phyloP scores from a whole-genome alignment of 2,888 invertebrate species.

The Xestia rhomboidea region DNA sequence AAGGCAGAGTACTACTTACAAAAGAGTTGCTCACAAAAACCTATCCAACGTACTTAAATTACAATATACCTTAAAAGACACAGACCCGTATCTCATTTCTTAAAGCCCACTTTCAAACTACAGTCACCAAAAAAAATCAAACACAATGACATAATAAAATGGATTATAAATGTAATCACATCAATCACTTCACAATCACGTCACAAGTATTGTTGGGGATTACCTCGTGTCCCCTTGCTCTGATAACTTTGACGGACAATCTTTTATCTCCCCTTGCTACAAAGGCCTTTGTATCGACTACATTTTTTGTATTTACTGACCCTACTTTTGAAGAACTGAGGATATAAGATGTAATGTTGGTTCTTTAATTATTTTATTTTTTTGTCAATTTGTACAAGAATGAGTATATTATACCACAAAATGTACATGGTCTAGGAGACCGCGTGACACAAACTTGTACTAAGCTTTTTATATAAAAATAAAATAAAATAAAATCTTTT shows the following conservation, averaged over 20 bases:
- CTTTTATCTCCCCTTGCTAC: slow-evolving; percentile 68
- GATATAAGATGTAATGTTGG: slow-evolving; percentile 15
- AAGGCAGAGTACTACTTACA: not conserved
- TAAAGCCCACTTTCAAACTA: not conserved
- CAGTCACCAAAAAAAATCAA: slow-evolving; percentile 35
- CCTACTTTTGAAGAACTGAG: slow-evolving; percentile 53
- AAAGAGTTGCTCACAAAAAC: not conserved
- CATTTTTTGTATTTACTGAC: slow-evolving; percentile 67
- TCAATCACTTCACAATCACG: slow-evolving; percentile 68
- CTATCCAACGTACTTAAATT: not conserved
- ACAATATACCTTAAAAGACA: not conserved
- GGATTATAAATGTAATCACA: slow-evolving; percentile 68
- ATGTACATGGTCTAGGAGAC: too few species aligned
- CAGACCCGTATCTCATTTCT: not conserved
- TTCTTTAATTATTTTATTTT: slow-evolving; percentile 26
- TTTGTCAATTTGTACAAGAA: not conserved
- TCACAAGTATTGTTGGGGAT: slow-evolving; percentile 62
- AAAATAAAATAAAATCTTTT: too few species aligned
- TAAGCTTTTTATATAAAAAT: too few species aligned
- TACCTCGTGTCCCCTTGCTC: slow-evolving; percentile 57
- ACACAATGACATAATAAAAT: slow-evolving; percentile 59
- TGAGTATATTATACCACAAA: not conserved
- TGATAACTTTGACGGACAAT: slow-evolving; percentile 69
- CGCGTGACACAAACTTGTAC: too few species aligned
- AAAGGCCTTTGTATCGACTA: slow-evolving; percentile 63